Evolutionary conservation across 2,888 invertebrate genomes (phyloP), one percentile per base, ranked within the genome.

Genomic region (Drosophila demipolita): DNA sequence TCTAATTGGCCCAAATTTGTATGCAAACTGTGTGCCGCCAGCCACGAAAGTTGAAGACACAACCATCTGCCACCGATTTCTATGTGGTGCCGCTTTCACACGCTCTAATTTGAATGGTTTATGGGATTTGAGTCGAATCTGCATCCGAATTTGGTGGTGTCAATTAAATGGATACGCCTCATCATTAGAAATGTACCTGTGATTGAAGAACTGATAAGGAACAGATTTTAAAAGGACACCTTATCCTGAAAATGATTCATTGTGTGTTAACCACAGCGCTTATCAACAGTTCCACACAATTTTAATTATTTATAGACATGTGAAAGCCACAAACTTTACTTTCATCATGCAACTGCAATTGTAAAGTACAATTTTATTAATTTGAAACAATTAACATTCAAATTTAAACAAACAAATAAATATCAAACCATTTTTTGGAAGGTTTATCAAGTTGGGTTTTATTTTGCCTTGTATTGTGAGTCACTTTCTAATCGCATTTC

Each of bases 1-100:
- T 88, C 87, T 88, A 86, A 83, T 87, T 89, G 73, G 73, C 52
- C 72, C 73, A 66, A 78, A 88, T 88, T 88, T 88, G 78, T 90
- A 86, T 90, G 90, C 89, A 90, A 88, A 89, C 68, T 68, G 60
- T 64, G 67, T 63, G 32, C 65, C 63, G 32, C 70, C 64, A 48
- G 50, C 42, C 58, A 68, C 52, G 80, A 85, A 63, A 73, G 82
- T 61, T 75, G 63, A 66, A 54, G 45, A 45, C 23, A 45, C 45
- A 45, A 26, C 58, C 83, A 66, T 76, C 66, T 68, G 83, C 73
- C 45, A 45, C 45, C 67, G 81, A 63, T 82, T 82, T 60, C 63
- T 53, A 66, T 74, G 63, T 77, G 58, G 68, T 64, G 75, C 78
- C 65, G 73, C 81, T 90, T 90, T 86, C 90, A 90, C 86, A 86